Evolutionary conservation across 2,113 vertebrate genomes (phyloP).

Genomic region (Oryzias melastigma): DNA sequence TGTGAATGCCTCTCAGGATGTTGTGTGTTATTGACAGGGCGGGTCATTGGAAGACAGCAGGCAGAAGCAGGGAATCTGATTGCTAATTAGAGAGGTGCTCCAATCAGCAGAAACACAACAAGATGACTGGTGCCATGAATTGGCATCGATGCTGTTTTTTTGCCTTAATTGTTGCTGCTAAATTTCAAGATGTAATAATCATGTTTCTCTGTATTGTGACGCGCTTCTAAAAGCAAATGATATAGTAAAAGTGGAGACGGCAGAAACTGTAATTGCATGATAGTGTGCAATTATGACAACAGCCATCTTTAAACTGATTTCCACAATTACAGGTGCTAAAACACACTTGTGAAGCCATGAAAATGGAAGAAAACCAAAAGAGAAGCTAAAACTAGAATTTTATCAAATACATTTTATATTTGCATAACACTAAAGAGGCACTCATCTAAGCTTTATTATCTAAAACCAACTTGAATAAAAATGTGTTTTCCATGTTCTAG

Average conservation of each 20-base stretch:
- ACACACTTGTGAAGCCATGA: neutral
- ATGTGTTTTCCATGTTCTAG: no score
- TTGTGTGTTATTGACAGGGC: constrained; percentile 8
- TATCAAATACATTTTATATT: no score
- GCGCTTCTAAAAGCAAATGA: constrained; percentile 16
- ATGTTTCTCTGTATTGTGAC: constrained; percentile 13
- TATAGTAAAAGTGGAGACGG: constrained; percentile 5
- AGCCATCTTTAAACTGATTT: constrained; percentile 18
- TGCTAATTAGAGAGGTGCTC: constrained; percentile 57
- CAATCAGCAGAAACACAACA: constrained; percentile 40
- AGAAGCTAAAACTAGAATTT: no score
- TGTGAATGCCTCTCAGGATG: constrained; percentile 3
- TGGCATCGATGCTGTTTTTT: constrained; percentile 31
- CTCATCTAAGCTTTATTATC: no score
- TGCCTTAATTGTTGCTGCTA: constrained; percentile 46
- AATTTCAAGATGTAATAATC: constrained; percentile 55
- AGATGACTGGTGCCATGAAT: constrained; percentile 32
- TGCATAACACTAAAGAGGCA: no score
- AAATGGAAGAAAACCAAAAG: no score
- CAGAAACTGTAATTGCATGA: constrained; percentile 45
- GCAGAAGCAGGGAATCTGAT: constrained; percentile 43
- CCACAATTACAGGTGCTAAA: constrained; percentile 20
- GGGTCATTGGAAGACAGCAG: constrained; percentile 37
- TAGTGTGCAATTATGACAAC: constrained; percentile 22
- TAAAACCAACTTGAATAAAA: no score